A percentile compares a stretch with the other conserved stretches of the same genome.
Conservation (phyloP, 2,797 vertebrate species). For the Coccyzus lansbergi region DNA sequence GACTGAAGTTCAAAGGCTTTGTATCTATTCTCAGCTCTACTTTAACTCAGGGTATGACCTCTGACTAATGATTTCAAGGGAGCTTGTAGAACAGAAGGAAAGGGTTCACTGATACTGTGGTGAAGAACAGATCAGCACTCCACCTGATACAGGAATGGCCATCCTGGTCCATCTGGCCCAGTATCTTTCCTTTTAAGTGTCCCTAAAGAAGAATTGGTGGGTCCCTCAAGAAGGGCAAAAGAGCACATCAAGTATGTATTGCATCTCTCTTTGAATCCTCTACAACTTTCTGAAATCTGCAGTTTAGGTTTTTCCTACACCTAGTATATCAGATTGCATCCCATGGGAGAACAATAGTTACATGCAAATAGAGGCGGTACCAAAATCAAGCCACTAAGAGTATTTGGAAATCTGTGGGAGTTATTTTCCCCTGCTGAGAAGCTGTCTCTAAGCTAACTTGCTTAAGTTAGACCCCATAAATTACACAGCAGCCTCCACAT, state of each 20-base stretch:
- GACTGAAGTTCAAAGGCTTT: not conserved
- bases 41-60: slow-evolving; percentile 1
- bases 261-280: not conserved
- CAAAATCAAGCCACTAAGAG: not conserved
- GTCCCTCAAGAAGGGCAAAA: not conserved
- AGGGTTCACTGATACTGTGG: not conserved
- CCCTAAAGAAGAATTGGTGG: not conserved
- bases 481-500: not conserved
- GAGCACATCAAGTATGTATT: not conserved
- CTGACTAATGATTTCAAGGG: not conserved
- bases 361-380: not conserved
- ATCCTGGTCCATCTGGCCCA: not conserved
- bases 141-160: not conserved
- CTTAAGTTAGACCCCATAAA: not conserved
- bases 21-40: not conserved
- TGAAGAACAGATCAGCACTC: not conserved
- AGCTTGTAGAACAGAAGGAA: not conserved
- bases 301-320: not conserved
- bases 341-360: not conserved
- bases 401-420: not conserved
- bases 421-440: not conserved
- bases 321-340: not conserved
- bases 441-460: not conserved
- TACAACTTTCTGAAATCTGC: not conserved
- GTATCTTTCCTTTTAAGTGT: not conserved